Conservation (phyloP, 2,113 vertebrate genomes). For the Larimichthys polyactis region DNA sequence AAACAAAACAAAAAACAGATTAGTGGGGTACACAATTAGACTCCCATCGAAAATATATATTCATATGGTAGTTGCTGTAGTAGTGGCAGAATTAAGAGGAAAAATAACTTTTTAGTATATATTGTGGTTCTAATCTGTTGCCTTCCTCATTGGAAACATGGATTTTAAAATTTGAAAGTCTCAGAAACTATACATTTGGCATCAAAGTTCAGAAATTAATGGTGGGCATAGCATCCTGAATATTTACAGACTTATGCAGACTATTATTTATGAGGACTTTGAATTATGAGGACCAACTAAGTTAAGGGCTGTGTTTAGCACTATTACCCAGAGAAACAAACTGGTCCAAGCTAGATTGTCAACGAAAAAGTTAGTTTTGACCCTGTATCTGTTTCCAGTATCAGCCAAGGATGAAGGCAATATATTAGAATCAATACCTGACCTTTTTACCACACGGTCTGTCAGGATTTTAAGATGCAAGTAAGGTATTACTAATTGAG, state of each 20-base stretch:
- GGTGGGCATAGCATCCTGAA: not conserved
- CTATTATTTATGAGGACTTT: not conserved
- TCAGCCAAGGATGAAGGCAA: conserved; percentile 16
- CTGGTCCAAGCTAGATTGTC: not conserved
- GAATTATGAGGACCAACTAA: not conserved
- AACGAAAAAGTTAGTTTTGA: not conserved
- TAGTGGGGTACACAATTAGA: not conserved
- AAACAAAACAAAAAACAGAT: not conserved
- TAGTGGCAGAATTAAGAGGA: not conserved
- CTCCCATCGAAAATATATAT: not conserved
- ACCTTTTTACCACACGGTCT: not conserved
- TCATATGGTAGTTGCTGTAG: not conserved
- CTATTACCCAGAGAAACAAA: not conserved
- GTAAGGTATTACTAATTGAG: not conserved
- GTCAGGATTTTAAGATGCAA: not conserved
- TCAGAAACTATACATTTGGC: not conserved
- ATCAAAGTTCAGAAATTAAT: not conserved
- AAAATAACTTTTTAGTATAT: not conserved
- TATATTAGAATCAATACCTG: not conserved
- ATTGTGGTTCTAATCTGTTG: conserved; percentile 17
- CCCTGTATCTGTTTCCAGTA: not conserved
- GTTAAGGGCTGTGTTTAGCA: not conserved
- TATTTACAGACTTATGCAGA: not conserved
- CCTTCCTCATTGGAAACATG: conserved; percentile 22
- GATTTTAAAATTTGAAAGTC: not conserved